Conservation (phyloP, 2,888 invertebrate genomes). For the Slavum lentiscoides region DNA sequence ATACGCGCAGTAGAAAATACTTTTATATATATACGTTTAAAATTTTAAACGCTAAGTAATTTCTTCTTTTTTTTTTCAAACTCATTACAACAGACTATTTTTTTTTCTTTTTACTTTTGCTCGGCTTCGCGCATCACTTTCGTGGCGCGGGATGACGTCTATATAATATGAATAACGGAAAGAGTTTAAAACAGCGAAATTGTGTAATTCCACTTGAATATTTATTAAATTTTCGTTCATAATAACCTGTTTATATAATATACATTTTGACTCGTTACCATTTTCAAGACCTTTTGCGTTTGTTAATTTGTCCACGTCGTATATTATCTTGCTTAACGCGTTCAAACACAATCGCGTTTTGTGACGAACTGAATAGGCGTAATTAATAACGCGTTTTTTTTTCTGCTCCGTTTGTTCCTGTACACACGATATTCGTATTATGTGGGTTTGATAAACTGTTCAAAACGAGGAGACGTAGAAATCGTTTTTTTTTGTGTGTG, state of each 20-base stretch:
- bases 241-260: background rate
- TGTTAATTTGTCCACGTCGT: slow-evolving; percentile 26
- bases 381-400: slow-evolving; percentile 34
- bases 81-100: no score
- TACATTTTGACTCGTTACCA: background rate
- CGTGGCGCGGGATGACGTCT: no score
- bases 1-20: no score
- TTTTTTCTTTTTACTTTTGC: no score
- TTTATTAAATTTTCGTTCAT: background rate
- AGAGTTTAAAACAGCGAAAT: background rate
- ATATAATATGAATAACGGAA: background rate
- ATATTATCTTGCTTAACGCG: background rate
- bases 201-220: background rate
- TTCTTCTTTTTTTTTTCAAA: no score
- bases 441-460: slow-evolving; percentile 41
- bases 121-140: no score
- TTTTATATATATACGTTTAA: no score
- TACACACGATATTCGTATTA: background rate
- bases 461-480: slow-evolving; percentile 3
- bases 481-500: background rate
- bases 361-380: slow-evolving; percentile 34
- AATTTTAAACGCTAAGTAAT: no score
- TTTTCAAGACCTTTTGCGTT: background rate
- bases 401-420: slow-evolving; percentile 20
- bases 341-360: slow-evolving; percentile 29